phyloP scores from a whole-genome alignment of 2,888 invertebrate species.

The Apomyelois bistriatella region DNA sequence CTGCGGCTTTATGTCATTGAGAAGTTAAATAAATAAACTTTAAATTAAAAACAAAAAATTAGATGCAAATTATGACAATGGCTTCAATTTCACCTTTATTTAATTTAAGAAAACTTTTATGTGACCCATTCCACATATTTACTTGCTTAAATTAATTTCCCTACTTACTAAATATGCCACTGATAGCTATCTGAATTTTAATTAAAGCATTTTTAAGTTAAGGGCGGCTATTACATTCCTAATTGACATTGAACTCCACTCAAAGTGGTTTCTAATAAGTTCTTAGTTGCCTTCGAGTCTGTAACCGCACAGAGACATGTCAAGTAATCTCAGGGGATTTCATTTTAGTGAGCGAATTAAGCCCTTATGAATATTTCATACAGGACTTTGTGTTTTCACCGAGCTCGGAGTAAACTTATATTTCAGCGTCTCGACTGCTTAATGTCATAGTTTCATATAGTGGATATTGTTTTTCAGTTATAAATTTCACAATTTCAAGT shows the following conservation, averaged over 20 bases:
- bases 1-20: too few species aligned
- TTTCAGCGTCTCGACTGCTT: slow-evolving; percentile 22
- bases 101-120: too few species aligned
- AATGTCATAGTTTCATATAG: slow-evolving; percentile 12
- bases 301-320: slow-evolving; percentile 22
- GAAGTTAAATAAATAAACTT: too few species aligned
- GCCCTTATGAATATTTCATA: slow-evolving; percentile 51
- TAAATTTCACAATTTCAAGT: not conserved
- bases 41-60: too few species aligned
- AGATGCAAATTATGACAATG: too few species aligned
- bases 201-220: too few species aligned
- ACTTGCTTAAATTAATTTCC: too few species aligned
- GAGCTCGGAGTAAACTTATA: slow-evolving; percentile 30
- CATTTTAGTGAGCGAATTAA: slow-evolving; percentile 45
- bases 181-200: too few species aligned
- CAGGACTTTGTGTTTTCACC: slow-evolving; percentile 32
- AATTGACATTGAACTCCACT: not conserved
- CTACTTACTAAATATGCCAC: too few species aligned
- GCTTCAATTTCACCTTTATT: too few species aligned
- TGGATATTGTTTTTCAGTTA: not conserved
- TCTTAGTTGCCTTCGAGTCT: not conserved
- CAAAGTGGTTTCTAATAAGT: slow-evolving; percentile 15
- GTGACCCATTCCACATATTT: too few species aligned
- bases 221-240: not conserved
- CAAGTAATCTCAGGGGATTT: slow-evolving; percentile 45